Evolutionary conservation across 2,888 invertebrate species (phyloP).

Genomic region (Disparrhopalites patrizii): DNA sequence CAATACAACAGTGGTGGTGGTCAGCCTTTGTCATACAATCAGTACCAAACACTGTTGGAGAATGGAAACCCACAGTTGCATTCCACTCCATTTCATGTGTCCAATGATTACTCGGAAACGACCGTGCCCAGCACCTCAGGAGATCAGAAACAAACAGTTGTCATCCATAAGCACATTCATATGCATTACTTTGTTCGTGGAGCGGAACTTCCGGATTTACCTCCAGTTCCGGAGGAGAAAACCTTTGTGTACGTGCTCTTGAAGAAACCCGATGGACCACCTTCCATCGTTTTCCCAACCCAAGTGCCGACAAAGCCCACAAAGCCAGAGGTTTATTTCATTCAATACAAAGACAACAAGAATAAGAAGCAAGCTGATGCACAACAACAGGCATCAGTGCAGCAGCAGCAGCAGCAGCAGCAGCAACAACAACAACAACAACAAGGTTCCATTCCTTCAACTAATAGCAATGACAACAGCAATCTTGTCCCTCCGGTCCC

Average conservation of each 20-base stretch:
- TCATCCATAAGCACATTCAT: constrained; percentile 29
- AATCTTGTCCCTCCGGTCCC: constrained; percentile 18
- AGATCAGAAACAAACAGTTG: constrained; percentile 27
- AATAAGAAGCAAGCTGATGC: not conserved
- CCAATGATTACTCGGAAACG: constrained; percentile 26
- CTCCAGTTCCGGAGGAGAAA: constrained; percentile 69
- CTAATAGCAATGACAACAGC: constrained; percentile 1
- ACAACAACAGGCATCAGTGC: not conserved
- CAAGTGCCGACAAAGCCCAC: constrained; percentile 74
- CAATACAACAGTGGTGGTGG: not conserved
- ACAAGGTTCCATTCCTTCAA: not conserved
- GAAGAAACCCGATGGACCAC: constrained; percentile 79
- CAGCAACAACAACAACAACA: not conserved
- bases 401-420: constrained; percentile 3
- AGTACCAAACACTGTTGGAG: constrained; percentile 23
- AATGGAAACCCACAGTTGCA: constrained; percentile 26
- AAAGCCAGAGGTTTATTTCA: constrained; percentile 87
- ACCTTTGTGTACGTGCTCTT: constrained; percentile 82
- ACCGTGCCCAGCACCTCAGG: not conserved
- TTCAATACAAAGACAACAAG: constrained; percentile 62
- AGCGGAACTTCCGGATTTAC: constrained; percentile 48
- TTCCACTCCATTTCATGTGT: constrained; percentile 29
- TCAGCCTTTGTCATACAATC: constrained; percentile 19
- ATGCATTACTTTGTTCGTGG: constrained; percentile 30
- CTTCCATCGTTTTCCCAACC: constrained; percentile 73